Conservation (phyloP, 1,140 invertebrate species). For the Pogonomyrmex californicus region DNA sequence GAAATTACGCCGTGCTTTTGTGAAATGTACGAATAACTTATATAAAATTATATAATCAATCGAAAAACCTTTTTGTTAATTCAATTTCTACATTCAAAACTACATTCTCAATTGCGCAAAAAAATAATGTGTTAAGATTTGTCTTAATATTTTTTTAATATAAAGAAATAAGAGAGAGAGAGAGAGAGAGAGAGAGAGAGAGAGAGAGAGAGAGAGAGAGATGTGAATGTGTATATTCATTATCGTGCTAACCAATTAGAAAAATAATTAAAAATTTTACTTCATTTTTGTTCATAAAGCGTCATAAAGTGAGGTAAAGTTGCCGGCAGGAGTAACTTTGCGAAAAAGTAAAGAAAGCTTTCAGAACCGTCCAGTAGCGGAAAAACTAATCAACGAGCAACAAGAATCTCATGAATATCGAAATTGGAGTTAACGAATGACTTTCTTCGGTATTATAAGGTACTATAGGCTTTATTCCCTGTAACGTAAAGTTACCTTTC, state of each 20-base stretch:
- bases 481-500: background rate
- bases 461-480: constrained; percentile 16
- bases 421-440: constrained; percentile 35
- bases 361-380: constrained; percentile 13
- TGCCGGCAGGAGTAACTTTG: constrained; percentile 15
- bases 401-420: constrained; percentile 53
- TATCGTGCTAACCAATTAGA: constrained; percentile 1
- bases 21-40: background rate
- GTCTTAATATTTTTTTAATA: constrained; percentile 12
- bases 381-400: constrained; percentile 43
- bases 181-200: background rate
- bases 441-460: constrained; percentile 28
- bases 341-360: constrained; percentile 27
- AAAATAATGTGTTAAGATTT: background rate
- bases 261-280: constrained; percentile 40
- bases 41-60: constrained; percentile 1
- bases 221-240: background rate
- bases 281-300: constrained; percentile 5
- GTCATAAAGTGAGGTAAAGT: background rate
- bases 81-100: background rate
- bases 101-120: background rate
- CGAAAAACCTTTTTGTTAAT: background rate
- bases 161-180: background rate
- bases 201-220: background rate
- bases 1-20: background rate